A percentile compares a stretch with the other conserved stretches of the same genome.
Evolutionary conservation across 2,888 invertebrate species (phyloP).

Genomic region (Miltochrista miniata): DNA sequence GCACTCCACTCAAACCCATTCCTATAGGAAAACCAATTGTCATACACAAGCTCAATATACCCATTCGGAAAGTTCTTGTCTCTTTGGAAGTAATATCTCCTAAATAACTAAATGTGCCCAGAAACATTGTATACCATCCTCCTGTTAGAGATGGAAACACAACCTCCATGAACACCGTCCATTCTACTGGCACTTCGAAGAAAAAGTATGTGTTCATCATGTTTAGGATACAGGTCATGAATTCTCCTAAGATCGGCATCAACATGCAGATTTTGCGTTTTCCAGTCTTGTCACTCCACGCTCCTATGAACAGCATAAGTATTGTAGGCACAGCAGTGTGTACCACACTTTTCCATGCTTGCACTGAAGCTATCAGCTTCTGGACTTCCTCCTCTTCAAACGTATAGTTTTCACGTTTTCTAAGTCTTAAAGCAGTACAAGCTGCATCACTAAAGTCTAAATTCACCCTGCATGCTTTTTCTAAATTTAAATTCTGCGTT

Average conservation of each 20-base stretch:
- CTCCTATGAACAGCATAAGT: constrained; percentile 84
- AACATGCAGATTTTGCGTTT: constrained; percentile 84
- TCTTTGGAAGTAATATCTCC: constrained; percentile 83
- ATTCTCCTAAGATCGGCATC: constrained; percentile 81
- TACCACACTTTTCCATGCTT: constrained; percentile 82
- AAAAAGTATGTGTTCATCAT: constrained; percentile 82
- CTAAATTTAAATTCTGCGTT: constrained; percentile 92
- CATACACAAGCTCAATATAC: constrained; percentile 77
- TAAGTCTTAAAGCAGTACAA: constrained; percentile 87
- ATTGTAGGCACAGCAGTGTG: constrained; percentile 80
- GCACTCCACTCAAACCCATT: constrained; percentile 71
- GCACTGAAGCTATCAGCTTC: constrained; percentile 80
- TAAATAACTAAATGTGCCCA: constrained; percentile 84
- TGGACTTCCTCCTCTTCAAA: constrained; percentile 86
- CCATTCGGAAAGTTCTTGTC: constrained; percentile 84
- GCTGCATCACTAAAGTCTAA: constrained; percentile 86
- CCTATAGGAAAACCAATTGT: constrained; percentile 77
- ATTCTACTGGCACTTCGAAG: constrained; percentile 79
- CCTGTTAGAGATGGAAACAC: constrained; percentile 80
- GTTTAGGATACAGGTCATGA: constrained; percentile 76
- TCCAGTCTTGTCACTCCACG: constrained; percentile 85
- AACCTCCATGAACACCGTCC: constrained; percentile 80
- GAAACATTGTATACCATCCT: constrained; percentile 83
- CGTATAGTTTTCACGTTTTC: constrained; percentile 87
- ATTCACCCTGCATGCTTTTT: constrained; percentile 93